Evolutionary conservation across 2,113 vertebrate genomes (phyloP).

Genomic region (Paralichthys olivaceus): DNA sequence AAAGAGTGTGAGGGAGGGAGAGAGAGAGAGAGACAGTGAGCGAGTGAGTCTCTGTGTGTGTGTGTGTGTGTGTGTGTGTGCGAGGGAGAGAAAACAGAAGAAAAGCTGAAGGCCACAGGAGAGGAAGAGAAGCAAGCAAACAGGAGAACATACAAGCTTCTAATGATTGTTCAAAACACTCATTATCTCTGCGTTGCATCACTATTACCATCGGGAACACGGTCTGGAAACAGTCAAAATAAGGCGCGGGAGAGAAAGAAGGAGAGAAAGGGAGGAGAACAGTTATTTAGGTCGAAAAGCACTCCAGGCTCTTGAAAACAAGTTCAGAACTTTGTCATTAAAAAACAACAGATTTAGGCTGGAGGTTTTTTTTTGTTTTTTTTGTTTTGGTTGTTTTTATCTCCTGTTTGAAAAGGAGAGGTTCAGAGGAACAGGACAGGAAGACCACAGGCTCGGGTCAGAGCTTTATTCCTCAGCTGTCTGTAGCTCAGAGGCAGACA

Average conservation of each 20-base stretch:
- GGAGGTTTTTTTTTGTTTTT: constrained; percentile 1
- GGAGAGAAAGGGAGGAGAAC: constrained; percentile 36
- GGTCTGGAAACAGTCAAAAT: constrained; percentile 73
- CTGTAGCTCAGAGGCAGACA: constrained; percentile 38
- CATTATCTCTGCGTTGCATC: constrained; percentile 79
- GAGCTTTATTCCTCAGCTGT: constrained; percentile 15
- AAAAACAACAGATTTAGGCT: constrained; percentile 67
- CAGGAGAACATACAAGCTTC: constrained; percentile 65
- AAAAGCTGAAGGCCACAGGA: constrained; percentile 67
- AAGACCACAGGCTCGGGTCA: constrained; percentile 48
- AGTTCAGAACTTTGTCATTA: constrained; percentile 75
- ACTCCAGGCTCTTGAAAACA: constrained; percentile 73
- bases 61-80: constrained; percentile 32
- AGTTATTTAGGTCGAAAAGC: constrained; percentile 79
- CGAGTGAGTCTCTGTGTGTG: no score
- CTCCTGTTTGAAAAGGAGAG: constrained; percentile 32
- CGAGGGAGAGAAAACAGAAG: constrained; percentile 49
- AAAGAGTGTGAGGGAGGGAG: not conserved
- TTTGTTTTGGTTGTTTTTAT: constrained; percentile 39
- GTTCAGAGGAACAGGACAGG: constrained; percentile 39
- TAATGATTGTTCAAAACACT: constrained; percentile 77
- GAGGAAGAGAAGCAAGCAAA: constrained; percentile 65
- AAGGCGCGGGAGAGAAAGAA: constrained; percentile 33
- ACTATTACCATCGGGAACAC: constrained; percentile 71
- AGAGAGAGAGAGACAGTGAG: not conserved